Base-by-base conservation (phyloP, 2,888 invertebrate species). In the Emmelina monodactyla region DNA sequence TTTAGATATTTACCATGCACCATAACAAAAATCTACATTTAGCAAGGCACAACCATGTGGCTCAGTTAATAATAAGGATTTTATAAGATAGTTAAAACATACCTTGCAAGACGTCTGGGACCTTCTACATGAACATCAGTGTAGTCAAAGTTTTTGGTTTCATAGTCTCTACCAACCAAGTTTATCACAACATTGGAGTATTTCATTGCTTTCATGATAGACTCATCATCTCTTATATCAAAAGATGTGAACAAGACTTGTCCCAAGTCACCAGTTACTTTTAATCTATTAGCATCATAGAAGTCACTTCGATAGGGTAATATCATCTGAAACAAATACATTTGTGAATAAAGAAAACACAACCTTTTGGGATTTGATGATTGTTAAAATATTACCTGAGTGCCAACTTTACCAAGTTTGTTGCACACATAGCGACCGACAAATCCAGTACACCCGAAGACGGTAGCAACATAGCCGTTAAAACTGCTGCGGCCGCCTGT, bases 141-240 rank as follows among this genome's bases (percentile, higher is more conserved):
- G 58, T 86, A 95, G 35, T 82, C 87, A 55, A 88, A 99, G 66
- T 95, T 95, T 72, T 85, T 89, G 0, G 98, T 98, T 67, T 96
- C 94, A 83, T 87, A 93, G 49, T 95, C 92, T 25, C 92, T 83
- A 3, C 98, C 97, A 43, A 99, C 84, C 38, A 97, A 80, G 67
- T 99, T 99, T 45, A 99, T 87, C 1, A 98, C 99, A 34, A 98
- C 94, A 79, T 98, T 97, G 1, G 98, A 98, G 76, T 99, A 91
- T 57, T 91, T 90, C 25, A 99, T 86, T 7, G 90, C 88, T 53
- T 88, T 89, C 2, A 84, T 82, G 49, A 99, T 89, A 1, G 92
- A 87, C 22, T 89, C 89, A 44, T 96, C 93, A 80, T 98, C 95
- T 28, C 83, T 73, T 30, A 98, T 58, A 55, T 95, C 69, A 66